Evolutionary conservation across 2,888 invertebrate genomes (phyloP).

Genomic region (Thecocarcelia acutangulata): DNA sequence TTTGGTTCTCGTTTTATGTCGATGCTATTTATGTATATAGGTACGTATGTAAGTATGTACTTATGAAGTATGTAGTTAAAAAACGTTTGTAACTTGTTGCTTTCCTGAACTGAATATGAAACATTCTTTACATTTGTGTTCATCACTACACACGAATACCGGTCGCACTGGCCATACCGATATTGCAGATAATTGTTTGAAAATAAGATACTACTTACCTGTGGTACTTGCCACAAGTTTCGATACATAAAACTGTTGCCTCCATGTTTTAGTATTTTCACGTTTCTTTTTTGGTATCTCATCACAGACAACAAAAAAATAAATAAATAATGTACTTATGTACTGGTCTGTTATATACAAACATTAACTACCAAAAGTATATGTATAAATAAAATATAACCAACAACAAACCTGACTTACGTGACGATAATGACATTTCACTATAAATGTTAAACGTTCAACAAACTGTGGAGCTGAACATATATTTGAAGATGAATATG

Average conservation of each 20-base stretch:
- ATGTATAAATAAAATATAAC: neutral
- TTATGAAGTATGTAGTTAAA: constrained; percentile 32
- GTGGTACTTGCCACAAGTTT: constrained; percentile 41
- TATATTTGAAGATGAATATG: too few relatives aligned
- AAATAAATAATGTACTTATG: constrained; percentile 5
- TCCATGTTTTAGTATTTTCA: constrained; percentile 16
- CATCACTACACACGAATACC: constrained; percentile 19
- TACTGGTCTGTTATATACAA: constrained; percentile 43
- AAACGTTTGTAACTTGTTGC: constrained; percentile 64
- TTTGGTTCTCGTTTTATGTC: constrained; percentile 29
- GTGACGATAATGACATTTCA: constrained; percentile 52
- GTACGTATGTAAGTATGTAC: constrained; percentile 2
- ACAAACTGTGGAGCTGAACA: neutral
- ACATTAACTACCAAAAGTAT: constrained; percentile 32
- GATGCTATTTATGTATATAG: neutral
- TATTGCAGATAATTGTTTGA: neutral
- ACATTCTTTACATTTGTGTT: constrained; percentile 38
- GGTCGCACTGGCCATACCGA: constrained; percentile 32
- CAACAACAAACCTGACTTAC: constrained; percentile 36
- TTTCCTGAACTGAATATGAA: constrained; percentile 57
- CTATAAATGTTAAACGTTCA: constrained; percentile 31
- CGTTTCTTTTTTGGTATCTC: constrained; percentile 16
- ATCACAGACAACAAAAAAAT: constrained; percentile 8
- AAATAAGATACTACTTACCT: constrained; percentile 15
- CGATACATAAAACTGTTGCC: constrained; percentile 43